Evolutionary conservation across 2,797 vertebrate genomes (phyloP), one percentile per base, ranked within the genome.

Genomic region (Neosilurus hyrtlii): DNA sequence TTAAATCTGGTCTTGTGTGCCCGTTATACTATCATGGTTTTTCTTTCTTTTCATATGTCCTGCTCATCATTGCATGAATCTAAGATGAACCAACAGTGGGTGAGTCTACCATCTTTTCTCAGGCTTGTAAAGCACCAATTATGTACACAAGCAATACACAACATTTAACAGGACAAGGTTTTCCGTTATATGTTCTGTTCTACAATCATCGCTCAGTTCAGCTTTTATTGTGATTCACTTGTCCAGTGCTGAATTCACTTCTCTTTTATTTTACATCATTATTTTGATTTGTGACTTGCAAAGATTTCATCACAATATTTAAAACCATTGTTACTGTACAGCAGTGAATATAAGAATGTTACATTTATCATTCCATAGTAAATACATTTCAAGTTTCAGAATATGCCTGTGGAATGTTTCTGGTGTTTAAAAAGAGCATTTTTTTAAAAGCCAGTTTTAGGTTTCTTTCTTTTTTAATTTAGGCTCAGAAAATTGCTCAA

Each of bases 61-160:
- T 90, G 89, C 89, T 11, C 93, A 84, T 88, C 90, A 90, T 93
- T 90, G 78, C 92, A 90, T 93, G 89, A 90, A 91, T 91, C 87
- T 94, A 96, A 95, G 97, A 93, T 90, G 94, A 91, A 94, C 93
- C 93, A 92, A 91, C 98, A 99, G 81, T 99, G 97, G 98, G 98
- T 99, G 96, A 98, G 97, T 98, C 56, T 77, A 80, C 86, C 87
- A 85, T 72, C 26, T 81, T 6, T 86, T 70, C 67, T 78, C 26
- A 1, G 10, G 26, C 72, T 74, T 35, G 16, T 37, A 83, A 70
- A 51, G 43, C 15, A 71, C 0, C 49, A 74, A 1, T 56, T 59
- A 9, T 16, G n/a, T n/a, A 51, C 51, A 51, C n/a, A 20, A 57
- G 26, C 10, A 71, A 24, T 18, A 61, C 11, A 22, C 26, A 59